phyloP scores from a whole-genome alignment of 2,797 vertebrate genomes.

The Falco cherrug region DNA sequence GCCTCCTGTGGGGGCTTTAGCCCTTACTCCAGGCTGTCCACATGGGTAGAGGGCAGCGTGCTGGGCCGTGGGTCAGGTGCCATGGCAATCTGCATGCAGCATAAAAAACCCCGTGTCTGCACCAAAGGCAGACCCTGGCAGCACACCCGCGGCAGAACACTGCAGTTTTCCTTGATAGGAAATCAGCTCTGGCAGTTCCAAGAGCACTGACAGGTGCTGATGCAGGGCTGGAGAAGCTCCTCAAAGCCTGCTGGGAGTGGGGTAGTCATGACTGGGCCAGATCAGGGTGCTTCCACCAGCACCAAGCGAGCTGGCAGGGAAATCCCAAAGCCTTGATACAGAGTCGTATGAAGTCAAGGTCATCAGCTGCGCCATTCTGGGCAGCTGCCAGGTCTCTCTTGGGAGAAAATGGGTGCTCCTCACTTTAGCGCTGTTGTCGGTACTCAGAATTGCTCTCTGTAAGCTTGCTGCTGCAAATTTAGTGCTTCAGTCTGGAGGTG shows the following conservation, averaged over 20 bases:
- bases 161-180: neutral
- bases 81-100: neutral
- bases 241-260: neutral
- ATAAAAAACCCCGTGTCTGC: neutral
- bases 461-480: neutral
- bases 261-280: neutral
- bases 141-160: fast-evolving
- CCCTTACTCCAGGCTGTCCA: neutral
- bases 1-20: neutral
- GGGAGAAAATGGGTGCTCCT: neutral
- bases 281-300: neutral
- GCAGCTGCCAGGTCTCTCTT: neutral
- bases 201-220: neutral
- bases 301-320: neutral
- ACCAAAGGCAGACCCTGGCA: fast-evolving
- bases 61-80: neutral
- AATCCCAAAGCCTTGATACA: neutral
- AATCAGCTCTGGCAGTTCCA: neutral
- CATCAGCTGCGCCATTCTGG: neutral
- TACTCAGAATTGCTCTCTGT: neutral
- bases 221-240: neutral
- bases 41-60: fast-evolving
- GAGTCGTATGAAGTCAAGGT: neutral
- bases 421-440: neutral
- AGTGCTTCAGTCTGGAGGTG: neutral